phyloP scores from a whole-genome alignment of 2,797 vertebrate genomes.

The Malurus leucopterus region DNA sequence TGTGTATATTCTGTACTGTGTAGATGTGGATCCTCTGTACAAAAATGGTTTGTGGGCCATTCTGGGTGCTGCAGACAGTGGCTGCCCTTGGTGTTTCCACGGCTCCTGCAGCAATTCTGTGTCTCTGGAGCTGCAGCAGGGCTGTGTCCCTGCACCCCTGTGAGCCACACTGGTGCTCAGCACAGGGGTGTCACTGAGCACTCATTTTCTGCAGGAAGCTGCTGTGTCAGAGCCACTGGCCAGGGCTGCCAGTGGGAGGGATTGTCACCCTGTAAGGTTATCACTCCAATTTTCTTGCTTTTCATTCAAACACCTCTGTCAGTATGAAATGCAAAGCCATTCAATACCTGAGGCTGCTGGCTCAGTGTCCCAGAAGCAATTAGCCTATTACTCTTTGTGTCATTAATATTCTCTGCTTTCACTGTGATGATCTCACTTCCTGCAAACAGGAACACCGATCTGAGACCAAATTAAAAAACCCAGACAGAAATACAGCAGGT shows the following conservation, averaged over 20 bases:
- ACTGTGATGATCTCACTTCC: constrained; percentile 80
- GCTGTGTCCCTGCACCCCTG: background rate
- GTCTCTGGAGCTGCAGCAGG: background rate
- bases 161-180: background rate
- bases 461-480: background rate
- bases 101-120: background rate
- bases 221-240: background rate
- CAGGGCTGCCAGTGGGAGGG: constrained; percentile 72
- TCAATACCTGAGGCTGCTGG: constrained; percentile 63
- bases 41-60: background rate
- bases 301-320: constrained; percentile 74
- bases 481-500: background rate
- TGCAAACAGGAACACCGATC: constrained; percentile 39
- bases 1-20: too few species aligned
- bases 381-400: constrained; percentile 72
- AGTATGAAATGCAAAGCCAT: constrained; percentile 69
- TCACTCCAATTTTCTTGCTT: constrained; percentile 73
- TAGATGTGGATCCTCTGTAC: accelerated
- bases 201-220: background rate
- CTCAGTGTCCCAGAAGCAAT: constrained; percentile 75
- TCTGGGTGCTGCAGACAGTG: background rate
- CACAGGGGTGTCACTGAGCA: background rate
- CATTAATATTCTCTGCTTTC: constrained; percentile 81
- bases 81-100: background rate
- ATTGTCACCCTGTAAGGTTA: constrained; percentile 72